phyloP scores from a whole-genome alignment of 2,797 vertebrate species.

The Emydoidea blandingii region DNA sequence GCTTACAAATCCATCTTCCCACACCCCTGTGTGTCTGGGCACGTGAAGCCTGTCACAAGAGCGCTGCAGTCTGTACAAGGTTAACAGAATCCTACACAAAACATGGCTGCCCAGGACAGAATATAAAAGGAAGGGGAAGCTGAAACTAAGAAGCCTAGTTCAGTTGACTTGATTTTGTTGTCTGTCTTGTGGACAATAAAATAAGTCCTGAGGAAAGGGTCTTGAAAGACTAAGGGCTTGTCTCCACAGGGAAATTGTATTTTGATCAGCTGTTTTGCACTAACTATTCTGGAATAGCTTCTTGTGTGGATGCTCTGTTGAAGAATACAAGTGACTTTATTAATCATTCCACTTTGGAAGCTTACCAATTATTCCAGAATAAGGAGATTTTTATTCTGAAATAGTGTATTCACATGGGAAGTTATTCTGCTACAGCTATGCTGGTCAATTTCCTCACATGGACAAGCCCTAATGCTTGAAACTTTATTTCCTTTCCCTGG shows the following conservation, averaged over 20 bases:
- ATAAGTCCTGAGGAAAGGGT: neutral
- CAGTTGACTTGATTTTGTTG: neutral
- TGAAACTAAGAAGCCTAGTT: neutral
- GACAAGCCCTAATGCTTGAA: neutral
- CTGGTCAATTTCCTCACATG: neutral
- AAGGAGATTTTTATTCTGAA: neutral
- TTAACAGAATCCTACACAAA: neutral
- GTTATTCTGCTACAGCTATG: neutral
- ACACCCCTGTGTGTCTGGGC: neutral
- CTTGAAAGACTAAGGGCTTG: neutral
- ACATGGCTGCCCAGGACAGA: neutral
- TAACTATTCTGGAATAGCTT: too few relatives aligned
- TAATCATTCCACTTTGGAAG: neutral
- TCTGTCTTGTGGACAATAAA: neutral
- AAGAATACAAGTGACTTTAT: neutral
- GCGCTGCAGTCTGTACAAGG: neutral
- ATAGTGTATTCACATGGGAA: neutral
- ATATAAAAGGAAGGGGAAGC: neutral
- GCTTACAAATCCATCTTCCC: neutral
- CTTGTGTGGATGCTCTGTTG: too few relatives aligned
- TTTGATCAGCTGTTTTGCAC: too few relatives aligned
- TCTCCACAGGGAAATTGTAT: neutral
- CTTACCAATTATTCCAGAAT: neutral
- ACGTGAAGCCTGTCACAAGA: accelerated
- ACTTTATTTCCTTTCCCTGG: neutral